Base-by-base conservation (phyloP, 2,113 vertebrate species). In the Coptodon rendalli region DNA sequence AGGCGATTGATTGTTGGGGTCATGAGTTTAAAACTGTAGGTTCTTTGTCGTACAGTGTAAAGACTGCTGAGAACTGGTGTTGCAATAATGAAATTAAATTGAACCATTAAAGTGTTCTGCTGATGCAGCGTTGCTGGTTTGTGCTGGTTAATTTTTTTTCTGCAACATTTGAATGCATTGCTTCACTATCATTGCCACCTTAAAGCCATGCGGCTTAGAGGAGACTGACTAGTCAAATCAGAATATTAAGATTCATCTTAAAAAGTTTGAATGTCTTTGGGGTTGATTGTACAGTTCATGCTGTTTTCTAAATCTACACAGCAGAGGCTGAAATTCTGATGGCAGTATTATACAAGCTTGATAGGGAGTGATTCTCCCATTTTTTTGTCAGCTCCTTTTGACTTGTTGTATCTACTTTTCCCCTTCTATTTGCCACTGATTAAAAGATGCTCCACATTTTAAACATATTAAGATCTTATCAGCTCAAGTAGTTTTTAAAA, bases 151-250 rank as follows among this genome's bases (percentile, higher is more conserved):
- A 16, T 43, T 40, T 36, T 7, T 9, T 40, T 71, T 1, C n/a
- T 71, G 66, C 36, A 71, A 68, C 36, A 71, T 71, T 43, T 43
- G 3, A 43, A 71, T 71, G 66, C 66, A 71, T 40, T 43, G 36
- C n/a, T 71, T 71, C 66, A 71, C 38, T 43, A 40, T 40, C 36
- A 71, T 71, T 40, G 24, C 1, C 7, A 43, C n/a, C 68, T 76
- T 48, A 76, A 48, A 48, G 24, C 40, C 40, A 2, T 1, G 0
- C 1, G 3, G 14, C 68, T 73, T 73, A 27, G 68, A 71, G 13
- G 66, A 9, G 5, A 16, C 1, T 29, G 14, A 45, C 4, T 76
- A 48, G 68, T 29, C 24, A 0, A 29, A 76, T 45, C 8, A 71
- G 0, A 43, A 16, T 73, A 73, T 73, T 48, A 24, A n/a, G 40